Percentiles rank a stretch among this genome's conserved stretches.
Evolutionary conservation across 2,797 vertebrate species (phyloP).

Genomic region (Decapterus maruadsi): DNA sequence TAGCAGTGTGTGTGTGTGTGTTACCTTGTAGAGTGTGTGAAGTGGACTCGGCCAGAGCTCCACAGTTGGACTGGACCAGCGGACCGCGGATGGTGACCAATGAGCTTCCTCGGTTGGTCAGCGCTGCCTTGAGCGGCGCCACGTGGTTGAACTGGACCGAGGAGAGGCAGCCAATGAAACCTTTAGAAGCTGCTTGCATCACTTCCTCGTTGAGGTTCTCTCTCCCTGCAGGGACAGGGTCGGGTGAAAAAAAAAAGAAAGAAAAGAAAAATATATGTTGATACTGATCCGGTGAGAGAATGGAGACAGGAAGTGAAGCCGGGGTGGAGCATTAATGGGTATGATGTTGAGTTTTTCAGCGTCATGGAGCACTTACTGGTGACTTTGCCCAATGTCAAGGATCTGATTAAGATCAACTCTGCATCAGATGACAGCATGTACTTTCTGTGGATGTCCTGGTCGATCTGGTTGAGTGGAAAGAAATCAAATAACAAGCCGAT

Average conservation of each 20-base stretch:
- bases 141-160: slow-evolving; percentile 95
- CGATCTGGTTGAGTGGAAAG: slow-evolving; percentile 86
- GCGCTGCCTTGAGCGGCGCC: slow-evolving; percentile 92
- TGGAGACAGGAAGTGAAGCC: neutral
- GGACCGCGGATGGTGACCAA: slow-evolving; percentile 88
- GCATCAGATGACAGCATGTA: slow-evolving; percentile 92
- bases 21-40: slow-evolving; percentile 92
- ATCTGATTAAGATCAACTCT: slow-evolving; percentile 89
- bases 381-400: slow-evolving; percentile 93
- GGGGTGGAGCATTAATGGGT: neutral
- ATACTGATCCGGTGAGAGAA: neutral
- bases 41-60: slow-evolving; percentile 83
- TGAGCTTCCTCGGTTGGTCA: slow-evolving; percentile 89
- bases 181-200: slow-evolving; percentile 86
- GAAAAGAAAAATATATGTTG: neutral
- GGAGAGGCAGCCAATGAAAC: slow-evolving; percentile 95
- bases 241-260: neutral
- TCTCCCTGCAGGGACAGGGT: slow-evolving; percentile 79
- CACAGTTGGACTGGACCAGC: slow-evolving; percentile 90
- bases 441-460: slow-evolving; percentile 91
- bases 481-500: slow-evolving; percentile 80
- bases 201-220: slow-evolving; percentile 87
- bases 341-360: neutral
- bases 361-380: slow-evolving; percentile 85
- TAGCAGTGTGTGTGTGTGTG: neutral